Evolutionary conservation across 2,888 invertebrate genomes (phyloP).

Genomic region (Orthonychiurus folsomi): DNA sequence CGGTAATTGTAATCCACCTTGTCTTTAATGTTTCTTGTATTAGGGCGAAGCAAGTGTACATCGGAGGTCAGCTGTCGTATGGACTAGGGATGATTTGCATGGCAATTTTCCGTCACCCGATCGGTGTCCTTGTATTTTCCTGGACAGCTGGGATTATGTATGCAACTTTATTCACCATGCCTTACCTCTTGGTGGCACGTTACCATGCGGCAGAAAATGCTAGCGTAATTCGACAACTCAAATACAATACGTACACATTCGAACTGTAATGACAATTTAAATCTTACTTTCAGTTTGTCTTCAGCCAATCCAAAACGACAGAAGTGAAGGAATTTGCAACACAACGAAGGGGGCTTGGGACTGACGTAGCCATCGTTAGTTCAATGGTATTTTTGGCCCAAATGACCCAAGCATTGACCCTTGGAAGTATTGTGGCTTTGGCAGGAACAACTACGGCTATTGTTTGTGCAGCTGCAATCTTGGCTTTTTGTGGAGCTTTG

Average conservation of each 20-base stretch:
- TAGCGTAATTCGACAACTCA: slow-evolving; percentile 51
- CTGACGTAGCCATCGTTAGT: slow-evolving; percentile 87
- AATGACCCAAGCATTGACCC: slow-evolving; percentile 74
- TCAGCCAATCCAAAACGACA: too few species aligned
- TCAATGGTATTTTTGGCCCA: slow-evolving; percentile 95
- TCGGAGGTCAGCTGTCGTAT: slow-evolving; percentile 79
- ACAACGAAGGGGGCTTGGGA: slow-evolving; percentile 82
- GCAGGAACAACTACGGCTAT: slow-evolving; percentile 81
- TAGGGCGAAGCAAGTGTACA: slow-evolving; percentile 79
- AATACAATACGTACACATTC: neutral
- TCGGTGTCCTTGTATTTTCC: slow-evolving; percentile 76
- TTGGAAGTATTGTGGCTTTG: slow-evolving; percentile 71
- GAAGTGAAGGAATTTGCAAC: too few species aligned
- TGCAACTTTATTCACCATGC: slow-evolving; percentile 94
- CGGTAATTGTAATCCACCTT: neutral
- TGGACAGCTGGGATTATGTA: slow-evolving; percentile 96
- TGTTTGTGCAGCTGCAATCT: slow-evolving; percentile 69
- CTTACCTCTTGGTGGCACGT: slow-evolving; percentile 83
- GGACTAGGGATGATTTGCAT: slow-evolving; percentile 79
- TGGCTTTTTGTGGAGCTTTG: slow-evolving; percentile 76
- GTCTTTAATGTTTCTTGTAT: neutral
- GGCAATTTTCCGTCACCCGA: slow-evolving; percentile 63
- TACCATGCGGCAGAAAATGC: slow-evolving; percentile 83
- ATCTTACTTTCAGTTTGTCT: slow-evolving; percentile 52
- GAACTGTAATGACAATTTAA: neutral